Evolutionary conservation across 2,888 invertebrate species (phyloP).

Genomic region (Helicoverpa assulta): DNA sequence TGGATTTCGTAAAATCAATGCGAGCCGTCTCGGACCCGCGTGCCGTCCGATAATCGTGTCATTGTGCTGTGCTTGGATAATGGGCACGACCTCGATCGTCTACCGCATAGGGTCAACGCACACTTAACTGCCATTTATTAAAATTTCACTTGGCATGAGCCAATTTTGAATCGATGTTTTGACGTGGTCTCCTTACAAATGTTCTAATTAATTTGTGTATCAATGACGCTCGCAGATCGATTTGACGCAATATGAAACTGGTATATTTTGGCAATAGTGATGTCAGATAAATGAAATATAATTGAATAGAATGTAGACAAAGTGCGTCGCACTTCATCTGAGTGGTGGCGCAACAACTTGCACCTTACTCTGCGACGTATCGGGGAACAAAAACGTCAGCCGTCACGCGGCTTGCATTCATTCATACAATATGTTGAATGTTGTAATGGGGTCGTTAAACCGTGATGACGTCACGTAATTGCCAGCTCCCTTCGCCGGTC

Average conservation of each 20-base stretch:
- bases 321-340: slow-evolving; percentile 33
- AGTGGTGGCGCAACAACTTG: slow-evolving; percentile 53
- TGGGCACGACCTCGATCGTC: slow-evolving; percentile 77
- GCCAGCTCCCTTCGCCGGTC: slow-evolving; percentile 87
- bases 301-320: too few species aligned
- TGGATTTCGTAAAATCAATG: slow-evolving; percentile 89
- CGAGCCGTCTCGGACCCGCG: slow-evolving; percentile 82
- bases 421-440: slow-evolving; percentile 88
- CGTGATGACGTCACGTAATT: slow-evolving; percentile 89
- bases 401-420: slow-evolving; percentile 88
- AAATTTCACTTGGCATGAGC: slow-evolving; percentile 76
- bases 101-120: slow-evolving; percentile 77
- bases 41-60: slow-evolving; percentile 82
- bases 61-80: slow-evolving; percentile 84
- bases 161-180: slow-evolving; percentile 62
- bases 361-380: slow-evolving; percentile 71
- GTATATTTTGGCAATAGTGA: slow-evolving; percentile 33
- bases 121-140: slow-evolving; percentile 79
- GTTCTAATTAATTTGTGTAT: slow-evolving; percentile 40
- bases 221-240: slow-evolving; percentile 30
- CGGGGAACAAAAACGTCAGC: slow-evolving; percentile 83
- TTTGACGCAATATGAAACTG: slow-evolving; percentile 18
- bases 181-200: slow-evolving; percentile 16
- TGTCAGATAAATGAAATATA: slow-evolving; percentile 12
- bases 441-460: slow-evolving; percentile 90